phyloP scores from a whole-genome alignment of 2,113 vertebrate genomes.

The Craseonycteris thonglongyai region DNA sequence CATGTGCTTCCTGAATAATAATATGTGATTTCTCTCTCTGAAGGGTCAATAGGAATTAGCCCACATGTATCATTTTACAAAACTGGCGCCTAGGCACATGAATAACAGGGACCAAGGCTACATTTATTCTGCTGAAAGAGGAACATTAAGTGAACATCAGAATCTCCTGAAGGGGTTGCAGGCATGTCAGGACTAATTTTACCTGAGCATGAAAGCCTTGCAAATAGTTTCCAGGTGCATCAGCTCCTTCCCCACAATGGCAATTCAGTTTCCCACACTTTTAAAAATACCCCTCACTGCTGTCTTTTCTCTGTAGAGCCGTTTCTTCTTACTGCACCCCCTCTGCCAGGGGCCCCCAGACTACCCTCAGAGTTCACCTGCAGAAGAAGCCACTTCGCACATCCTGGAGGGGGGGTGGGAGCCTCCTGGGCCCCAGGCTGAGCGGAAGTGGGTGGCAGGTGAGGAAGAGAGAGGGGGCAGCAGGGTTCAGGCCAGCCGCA shows the following conservation, averaged over 20 bases:
- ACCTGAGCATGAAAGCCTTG: background rate
- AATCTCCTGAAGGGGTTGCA: background rate
- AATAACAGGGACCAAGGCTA: background rate
- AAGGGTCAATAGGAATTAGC: conserved; percentile 46
- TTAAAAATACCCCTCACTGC: background rate
- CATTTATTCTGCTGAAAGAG: conserved; percentile 30
- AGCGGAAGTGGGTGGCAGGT: background rate
- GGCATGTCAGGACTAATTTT: background rate
- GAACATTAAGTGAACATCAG: background rate
- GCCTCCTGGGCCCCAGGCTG: background rate
- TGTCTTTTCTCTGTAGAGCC: background rate
- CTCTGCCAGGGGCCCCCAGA: background rate
- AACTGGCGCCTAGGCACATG: background rate
- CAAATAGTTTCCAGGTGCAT: conserved; percentile 29
- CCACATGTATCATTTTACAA: background rate
- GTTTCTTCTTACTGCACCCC: background rate
- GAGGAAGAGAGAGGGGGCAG: background rate
- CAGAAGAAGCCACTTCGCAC: background rate
- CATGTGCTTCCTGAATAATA: conserved; percentile 63
- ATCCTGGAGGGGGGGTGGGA: rapidly evolving
- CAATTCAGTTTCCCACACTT: background rate
- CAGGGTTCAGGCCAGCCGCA: background rate
- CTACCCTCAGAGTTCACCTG: background rate
- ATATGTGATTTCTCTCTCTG: conserved; percentile 44
- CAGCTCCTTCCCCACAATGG: background rate